These are phyloP conservation scores for Dryas iulia DNA, from an alignment of 1,140 invertebrate species.

Conservation along the genomic window DNA sequence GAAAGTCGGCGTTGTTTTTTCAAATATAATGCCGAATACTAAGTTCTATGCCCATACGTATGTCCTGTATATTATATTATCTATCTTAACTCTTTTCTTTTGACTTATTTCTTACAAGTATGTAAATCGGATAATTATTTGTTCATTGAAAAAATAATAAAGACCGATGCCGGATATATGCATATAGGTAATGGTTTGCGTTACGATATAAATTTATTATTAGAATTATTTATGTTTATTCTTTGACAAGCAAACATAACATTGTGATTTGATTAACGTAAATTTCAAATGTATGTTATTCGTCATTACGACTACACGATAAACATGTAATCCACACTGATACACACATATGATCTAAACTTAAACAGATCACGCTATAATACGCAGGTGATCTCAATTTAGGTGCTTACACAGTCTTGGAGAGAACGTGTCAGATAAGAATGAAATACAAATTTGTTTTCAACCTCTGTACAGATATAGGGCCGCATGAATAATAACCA, in stretches of 20 bases:
- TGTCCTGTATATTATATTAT: too few relatives aligned
- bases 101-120: too few relatives aligned
- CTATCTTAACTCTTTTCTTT: too few relatives aligned
- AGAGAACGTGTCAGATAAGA: constrained; percentile 17
- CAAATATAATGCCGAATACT: too few relatives aligned
- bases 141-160: too few relatives aligned
- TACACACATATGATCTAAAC: not conserved
- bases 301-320: not conserved
- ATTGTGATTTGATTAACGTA: not conserved
- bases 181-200: too few relatives aligned
- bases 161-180: too few relatives aligned
- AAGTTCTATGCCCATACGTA: too few relatives aligned
- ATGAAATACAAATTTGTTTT: constrained; percentile 6
- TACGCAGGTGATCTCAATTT: constrained; percentile 13
- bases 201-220: too few relatives aligned
- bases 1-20: too few relatives aligned
- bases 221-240: not conserved
- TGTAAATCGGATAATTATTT: too few relatives aligned
- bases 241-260: not conserved
- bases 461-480: not conserved
- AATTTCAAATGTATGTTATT: not conserved
- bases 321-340: not conserved
- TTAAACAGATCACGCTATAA: constrained; percentile 8
- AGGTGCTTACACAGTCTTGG: not conserved
- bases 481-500: not conserved